Base-by-base conservation (phyloP, 2,888 invertebrate species). In the Tetranychus truncatus region DNA sequence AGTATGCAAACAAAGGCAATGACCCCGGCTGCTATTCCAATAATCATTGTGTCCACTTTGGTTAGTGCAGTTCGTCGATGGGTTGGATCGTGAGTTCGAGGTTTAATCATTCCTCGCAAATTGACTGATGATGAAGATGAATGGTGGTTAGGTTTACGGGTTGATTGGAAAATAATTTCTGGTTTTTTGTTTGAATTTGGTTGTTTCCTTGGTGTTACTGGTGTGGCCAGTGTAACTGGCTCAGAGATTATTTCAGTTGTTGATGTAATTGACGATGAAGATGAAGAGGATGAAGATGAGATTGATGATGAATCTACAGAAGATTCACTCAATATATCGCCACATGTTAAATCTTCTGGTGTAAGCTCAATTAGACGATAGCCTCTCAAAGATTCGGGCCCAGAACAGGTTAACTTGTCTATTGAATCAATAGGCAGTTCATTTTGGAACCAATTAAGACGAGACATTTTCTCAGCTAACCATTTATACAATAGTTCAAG, bases 1-100 rank as follows among this genome's bases (percentile, higher is more conserved):
- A 93, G 86, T 78, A 93, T 89, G 15, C 90, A 90, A 78, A 94
- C 92, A 81, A 94, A 91, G 1, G 91, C 91, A 0, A 94, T 92
- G 1, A 93, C 92, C 1, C 93, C 92, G 0, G 92, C 92, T 0
- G 93, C 92, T 78, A 94, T 93, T n/a, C 92, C 92, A 77, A 94
- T 93, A 74, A 94, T 93, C n/a, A 94, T 85, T 6, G 92, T 92
- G 80, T 93, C 93, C 80, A 94, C 93, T 80, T 92, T 92, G 75
- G 87, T 89, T 15, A 90, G 86, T 0, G 78, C 55, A 15, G 55
- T 55, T 55, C 55, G 55, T 15, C 55, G 9, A 55, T 55, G 55
- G 55, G 55, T 55, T 15, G 55, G 55, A 55, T 55, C 55, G 15
- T 55, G 9, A 15, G 15, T 55, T 55, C 74, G 44, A 55, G 55